These are phyloP conservation scores for Neodiprion virginianus DNA, from an alignment of 1,140 invertebrate genomes.

Conservation along the genomic window DNA sequence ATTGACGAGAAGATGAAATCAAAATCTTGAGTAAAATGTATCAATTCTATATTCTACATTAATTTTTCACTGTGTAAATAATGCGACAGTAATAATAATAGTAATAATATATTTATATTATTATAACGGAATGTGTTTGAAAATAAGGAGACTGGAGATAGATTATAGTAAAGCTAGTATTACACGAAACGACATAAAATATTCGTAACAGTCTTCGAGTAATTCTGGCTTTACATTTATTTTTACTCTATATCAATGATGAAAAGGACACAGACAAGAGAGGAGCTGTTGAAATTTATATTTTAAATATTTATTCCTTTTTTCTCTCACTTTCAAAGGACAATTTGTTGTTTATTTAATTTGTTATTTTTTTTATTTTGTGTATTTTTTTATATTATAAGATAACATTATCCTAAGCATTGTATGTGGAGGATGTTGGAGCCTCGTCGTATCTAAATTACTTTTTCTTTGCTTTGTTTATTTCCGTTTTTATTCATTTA, in stretches of 20 bases:
- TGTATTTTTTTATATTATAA: conserved; percentile 64
- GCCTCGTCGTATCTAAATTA: conserved; percentile 61
- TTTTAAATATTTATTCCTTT: conserved; percentile 3
- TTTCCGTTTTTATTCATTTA: too few species aligned
- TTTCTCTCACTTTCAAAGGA: neutral
- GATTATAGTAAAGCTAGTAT: neutral
- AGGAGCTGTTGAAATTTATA: neutral
- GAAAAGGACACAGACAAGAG: neutral
- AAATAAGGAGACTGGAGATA: too few species aligned
- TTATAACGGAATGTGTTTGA: too few species aligned
- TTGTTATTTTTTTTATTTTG: conserved; percentile 63
- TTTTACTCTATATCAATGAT: too few species aligned
- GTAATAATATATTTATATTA: too few species aligned
- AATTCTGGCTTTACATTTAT: too few species aligned
- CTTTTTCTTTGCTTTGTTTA: conserved; percentile 28
- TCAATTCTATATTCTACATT: too few species aligned
- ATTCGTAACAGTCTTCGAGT: too few species aligned
- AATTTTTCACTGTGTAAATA: too few species aligned
- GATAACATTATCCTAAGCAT: conserved; percentile 64
- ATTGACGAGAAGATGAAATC: too few species aligned
- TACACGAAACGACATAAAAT: neutral
- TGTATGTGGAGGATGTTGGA: conserved; percentile 46
- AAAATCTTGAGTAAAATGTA: too few species aligned
- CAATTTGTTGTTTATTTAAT: conserved; percentile 40
- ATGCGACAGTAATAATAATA: too few species aligned